Conservation (phyloP, 2,797 vertebrate species). For the Pantherophis alleghaniensis region DNA sequence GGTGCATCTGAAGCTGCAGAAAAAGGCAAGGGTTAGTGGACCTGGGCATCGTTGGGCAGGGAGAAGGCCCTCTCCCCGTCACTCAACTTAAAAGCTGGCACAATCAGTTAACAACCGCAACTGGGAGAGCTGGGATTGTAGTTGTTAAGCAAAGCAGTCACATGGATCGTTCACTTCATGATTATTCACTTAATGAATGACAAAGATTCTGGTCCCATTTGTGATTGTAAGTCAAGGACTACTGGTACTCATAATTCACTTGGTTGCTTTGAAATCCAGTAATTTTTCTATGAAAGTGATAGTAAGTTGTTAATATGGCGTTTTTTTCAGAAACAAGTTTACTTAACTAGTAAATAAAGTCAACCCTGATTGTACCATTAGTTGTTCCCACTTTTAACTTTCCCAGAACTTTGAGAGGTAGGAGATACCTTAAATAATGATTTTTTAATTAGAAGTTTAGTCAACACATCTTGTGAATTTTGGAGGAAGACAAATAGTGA, state of each 20-base stretch:
- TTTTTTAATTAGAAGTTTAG: neutral
- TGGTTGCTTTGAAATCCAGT: accelerated
- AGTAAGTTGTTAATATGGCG: no score
- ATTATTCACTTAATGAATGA: neutral
- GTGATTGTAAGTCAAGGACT: neutral
- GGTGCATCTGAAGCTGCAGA: neutral
- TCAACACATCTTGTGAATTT: neutral
- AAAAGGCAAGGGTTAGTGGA: neutral
- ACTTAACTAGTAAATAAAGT: neutral
- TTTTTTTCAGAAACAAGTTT: neutral
- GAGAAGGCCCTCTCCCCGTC: neutral
- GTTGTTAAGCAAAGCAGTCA: neutral
- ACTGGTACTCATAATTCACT: neutral
- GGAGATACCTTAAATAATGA: neutral
- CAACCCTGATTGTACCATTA: neutral
- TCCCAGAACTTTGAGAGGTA: neutral
- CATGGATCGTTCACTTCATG: neutral
- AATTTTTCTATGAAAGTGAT: neutral
- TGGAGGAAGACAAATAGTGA: slow-evolving; percentile 13
- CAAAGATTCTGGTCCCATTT: neutral
- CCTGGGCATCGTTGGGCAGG: neutral
- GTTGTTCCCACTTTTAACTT: neutral
- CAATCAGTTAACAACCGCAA: neutral
- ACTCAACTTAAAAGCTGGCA: neutral
- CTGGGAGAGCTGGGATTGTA: neutral